A percentile compares a stretch with the other conserved stretches of the same genome.
Evolutionary conservation across 2,888 invertebrate genomes (phyloP).

Genomic region (Oscheius sp.): DNA sequence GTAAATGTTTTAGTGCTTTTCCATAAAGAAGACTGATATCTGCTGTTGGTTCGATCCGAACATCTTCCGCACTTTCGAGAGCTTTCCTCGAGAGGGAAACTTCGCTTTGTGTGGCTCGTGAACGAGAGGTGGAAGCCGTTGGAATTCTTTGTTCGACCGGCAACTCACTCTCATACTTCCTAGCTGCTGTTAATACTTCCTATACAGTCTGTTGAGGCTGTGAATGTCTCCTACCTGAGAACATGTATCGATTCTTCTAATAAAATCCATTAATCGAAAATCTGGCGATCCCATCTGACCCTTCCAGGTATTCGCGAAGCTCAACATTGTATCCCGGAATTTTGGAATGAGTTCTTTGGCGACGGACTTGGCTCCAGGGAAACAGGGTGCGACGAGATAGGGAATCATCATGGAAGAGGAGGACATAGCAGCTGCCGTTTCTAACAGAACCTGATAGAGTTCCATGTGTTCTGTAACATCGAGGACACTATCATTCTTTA

Average conservation of each 20-base stretch:
- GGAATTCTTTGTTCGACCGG: conserved; percentile 64
- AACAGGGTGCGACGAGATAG: conserved; percentile 59
- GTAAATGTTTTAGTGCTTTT: conserved; percentile 45
- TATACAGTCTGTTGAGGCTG: conserved; percentile 12
- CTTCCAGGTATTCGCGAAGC: conserved; percentile 57
- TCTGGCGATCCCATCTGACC: conserved; percentile 65
- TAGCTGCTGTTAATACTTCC: conserved; percentile 41
- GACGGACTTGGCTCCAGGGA: conserved; percentile 60
- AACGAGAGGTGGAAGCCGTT: conserved; percentile 42
- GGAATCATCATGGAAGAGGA: conserved; percentile 55
- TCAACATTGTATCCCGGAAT: conserved; percentile 62
- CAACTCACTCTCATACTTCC: conserved; percentile 46
- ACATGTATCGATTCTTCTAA: conserved; percentile 55
- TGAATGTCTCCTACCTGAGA: conserved; percentile 49
- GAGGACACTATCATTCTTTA: conserved; percentile 69
- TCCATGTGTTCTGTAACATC: conserved; percentile 69
- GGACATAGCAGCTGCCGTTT: conserved; percentile 62
- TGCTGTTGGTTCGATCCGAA: conserved; percentile 24
- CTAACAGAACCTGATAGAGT: conserved; percentile 68
- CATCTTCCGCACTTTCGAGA: not conserved
- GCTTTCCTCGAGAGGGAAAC: conserved; percentile 28
- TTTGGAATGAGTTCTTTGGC: conserved; percentile 66
- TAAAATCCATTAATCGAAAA: conserved; percentile 67
- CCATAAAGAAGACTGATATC: conserved; percentile 38
- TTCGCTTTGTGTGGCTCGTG: conserved; percentile 36